A percentile compares a stretch with the other conserved stretches of the same genome.
phyloP scores from a whole-genome alignment of 2,113 vertebrate species.

The Mormyrus iriodes region DNA sequence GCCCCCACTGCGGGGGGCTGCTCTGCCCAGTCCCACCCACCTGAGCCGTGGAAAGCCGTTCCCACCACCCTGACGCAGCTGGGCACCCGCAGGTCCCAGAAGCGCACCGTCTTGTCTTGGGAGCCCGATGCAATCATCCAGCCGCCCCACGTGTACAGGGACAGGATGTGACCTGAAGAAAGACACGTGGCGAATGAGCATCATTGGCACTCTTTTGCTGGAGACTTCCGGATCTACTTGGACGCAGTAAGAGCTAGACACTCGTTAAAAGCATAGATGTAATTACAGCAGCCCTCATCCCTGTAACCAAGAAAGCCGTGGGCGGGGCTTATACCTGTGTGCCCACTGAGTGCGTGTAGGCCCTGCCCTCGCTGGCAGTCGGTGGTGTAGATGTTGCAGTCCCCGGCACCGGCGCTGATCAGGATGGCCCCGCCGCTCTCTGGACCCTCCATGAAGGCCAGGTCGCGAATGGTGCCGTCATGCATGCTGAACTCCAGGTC shows the following conservation, averaged over 20 bases:
- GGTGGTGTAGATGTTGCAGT: constrained; percentile 75
- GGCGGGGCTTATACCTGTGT: constrained; percentile 47
- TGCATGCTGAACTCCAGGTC: constrained; percentile 97
- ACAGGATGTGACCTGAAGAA: constrained; percentile 85
- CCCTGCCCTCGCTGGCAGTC: constrained; percentile 72
- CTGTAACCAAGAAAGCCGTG: background rate
- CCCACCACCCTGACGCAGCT: constrained; percentile 96
- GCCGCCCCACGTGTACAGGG: constrained; percentile 95
- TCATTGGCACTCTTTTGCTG: background rate
- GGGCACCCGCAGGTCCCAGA: constrained; percentile 94
- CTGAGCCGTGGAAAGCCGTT: constrained; percentile 92
- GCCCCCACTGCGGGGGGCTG: background rate
- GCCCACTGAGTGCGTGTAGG: constrained; percentile 85
- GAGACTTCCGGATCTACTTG: background rate
- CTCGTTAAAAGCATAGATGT: background rate
- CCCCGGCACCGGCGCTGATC: constrained; percentile 95
- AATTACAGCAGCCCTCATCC: background rate
- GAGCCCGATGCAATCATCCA: constrained; percentile 99
- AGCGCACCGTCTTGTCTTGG: constrained; percentile 94
- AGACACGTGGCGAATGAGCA: background rate
- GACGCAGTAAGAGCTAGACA: background rate
- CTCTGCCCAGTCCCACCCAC: constrained; percentile 43
- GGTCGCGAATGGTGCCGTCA: constrained; percentile 92
- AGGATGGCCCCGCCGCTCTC: constrained; percentile 93
- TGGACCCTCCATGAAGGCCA: constrained; percentile 98